Conservation (phyloP, 35 echinoderm and acorn worm species). For the Chiridota heheva region DNA sequence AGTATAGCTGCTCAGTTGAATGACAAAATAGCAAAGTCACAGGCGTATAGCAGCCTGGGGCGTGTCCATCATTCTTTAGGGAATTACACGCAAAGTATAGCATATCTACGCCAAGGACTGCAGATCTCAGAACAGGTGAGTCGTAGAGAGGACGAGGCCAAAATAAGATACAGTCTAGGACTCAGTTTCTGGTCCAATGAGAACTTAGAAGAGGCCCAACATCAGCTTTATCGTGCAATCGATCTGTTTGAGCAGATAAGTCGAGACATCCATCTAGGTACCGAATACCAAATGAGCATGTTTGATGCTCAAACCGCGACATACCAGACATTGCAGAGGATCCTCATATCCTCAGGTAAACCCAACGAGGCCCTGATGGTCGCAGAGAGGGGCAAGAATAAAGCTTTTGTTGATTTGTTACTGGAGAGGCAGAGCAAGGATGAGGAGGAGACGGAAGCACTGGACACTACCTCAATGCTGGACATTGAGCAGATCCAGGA, state of each 20-base stretch:
- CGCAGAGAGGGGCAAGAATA: slow-evolving; percentile 82
- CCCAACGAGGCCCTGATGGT: slow-evolving; percentile 86
- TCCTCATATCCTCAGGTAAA: slow-evolving; percentile 71
- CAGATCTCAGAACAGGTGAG: slow-evolving; percentile 95
- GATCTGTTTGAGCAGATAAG: slow-evolving; percentile 93
- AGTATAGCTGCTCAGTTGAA: slow-evolving; percentile 97
- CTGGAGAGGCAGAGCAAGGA: slow-evolving; percentile 67
- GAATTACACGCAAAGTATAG: slow-evolving; percentile 83
- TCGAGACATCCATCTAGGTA: slow-evolving; percentile 66
- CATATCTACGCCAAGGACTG: slow-evolving; percentile 91
- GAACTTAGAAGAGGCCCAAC: slow-evolving; percentile 85
- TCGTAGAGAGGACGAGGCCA: slow-evolving; percentile 92
- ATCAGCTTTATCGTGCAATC: slow-evolving; percentile 91
- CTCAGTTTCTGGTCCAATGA: slow-evolving; percentile 90
- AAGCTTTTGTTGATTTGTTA: slow-evolving; percentile 91
- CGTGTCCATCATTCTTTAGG: slow-evolving; percentile 89
- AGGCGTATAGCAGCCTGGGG: slow-evolving; percentile 92
- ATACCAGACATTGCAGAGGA: slow-evolving; percentile 90
- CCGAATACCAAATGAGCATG: slow-evolving; percentile 79
- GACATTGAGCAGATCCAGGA: slow-evolving; percentile 83
- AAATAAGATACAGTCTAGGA: slow-evolving; percentile 90
- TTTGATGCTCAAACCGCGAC: slow-evolving; percentile 88
- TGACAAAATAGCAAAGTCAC: slow-evolving; percentile 80
- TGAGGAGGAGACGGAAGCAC: slow-evolving; percentile 16
- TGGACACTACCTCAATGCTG: slow-evolving; percentile 54